These are phyloP conservation scores for Strigamia maritima DNA, from an alignment of 2,888 invertebrate genomes.

Conservation along the genomic window DNA sequence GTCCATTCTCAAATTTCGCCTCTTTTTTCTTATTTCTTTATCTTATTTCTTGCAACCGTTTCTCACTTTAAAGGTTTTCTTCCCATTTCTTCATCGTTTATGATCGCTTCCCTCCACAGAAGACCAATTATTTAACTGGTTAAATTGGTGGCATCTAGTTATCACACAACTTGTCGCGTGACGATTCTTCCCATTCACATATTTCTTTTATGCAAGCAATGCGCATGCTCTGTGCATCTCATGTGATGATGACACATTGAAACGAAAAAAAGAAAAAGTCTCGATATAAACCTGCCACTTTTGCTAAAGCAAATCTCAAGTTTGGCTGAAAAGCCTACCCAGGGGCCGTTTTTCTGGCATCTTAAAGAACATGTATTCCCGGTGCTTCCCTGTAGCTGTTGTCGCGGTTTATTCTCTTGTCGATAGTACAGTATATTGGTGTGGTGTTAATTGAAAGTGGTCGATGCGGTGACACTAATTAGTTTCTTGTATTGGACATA, in stretches of 20 bases:
- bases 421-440: not conserved
- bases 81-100: not conserved
- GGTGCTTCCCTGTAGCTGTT: not conserved
- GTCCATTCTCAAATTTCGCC: constrained; percentile 4
- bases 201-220: constrained; percentile 7
- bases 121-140: not conserved
- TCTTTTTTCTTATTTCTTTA: not conserved
- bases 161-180: constrained; percentile 1
- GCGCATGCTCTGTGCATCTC: constrained; percentile 10
- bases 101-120: not conserved
- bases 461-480: not conserved
- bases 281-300: constrained; percentile 4
- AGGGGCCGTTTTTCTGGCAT: constrained; percentile 2
- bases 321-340: constrained; percentile 6
- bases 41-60: constrained; percentile 11
- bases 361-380: constrained; percentile 5
- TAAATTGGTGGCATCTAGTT: not conserved
- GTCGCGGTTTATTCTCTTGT: constrained; percentile 1
- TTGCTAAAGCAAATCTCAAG: constrained; percentile 2
- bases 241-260: not conserved
- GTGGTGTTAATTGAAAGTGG: constrained; percentile 1
- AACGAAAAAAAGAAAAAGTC: not conserved
- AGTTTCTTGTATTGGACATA: constrained; percentile 5
- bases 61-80: not conserved
- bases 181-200: not conserved